Evolutionary conservation across 2,888 invertebrate genomes (phyloP).

Genomic region (Hemaris fuciformis): DNA sequence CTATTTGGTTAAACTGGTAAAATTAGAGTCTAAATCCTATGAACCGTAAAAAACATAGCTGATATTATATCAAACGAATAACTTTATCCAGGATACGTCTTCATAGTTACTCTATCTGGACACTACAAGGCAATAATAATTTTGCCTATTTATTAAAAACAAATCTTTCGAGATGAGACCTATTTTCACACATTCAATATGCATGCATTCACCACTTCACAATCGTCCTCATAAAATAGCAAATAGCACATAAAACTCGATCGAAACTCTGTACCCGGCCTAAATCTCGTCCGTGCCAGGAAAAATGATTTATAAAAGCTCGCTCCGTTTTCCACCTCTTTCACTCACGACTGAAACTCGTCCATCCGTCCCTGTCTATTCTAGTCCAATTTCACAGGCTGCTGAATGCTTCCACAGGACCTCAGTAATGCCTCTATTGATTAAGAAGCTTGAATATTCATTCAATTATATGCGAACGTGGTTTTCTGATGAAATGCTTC

Average conservation of each 20-base stretch:
- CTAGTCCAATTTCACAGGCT: conserved; percentile 79
- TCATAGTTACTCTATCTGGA: too few relatives aligned
- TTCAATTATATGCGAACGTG: conserved; percentile 73
- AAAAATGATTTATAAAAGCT: conserved; percentile 80
- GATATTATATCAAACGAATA: too few relatives aligned
- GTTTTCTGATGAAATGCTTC: conserved; percentile 58
- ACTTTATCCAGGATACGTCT: too few relatives aligned
- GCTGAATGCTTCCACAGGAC: conserved; percentile 68
- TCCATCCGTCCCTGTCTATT: conserved; percentile 52
- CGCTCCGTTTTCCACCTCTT: conserved; percentile 45
- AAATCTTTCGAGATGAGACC: too few relatives aligned
- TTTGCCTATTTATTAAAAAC: too few relatives aligned
- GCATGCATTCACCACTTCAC: not conserved
- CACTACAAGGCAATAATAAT: too few relatives aligned
- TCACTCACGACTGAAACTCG: conserved; percentile 29
- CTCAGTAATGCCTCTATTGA: conserved; percentile 76
- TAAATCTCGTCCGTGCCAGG: conserved; percentile 65
- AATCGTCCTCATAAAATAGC: not conserved
- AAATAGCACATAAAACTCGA: conserved; percentile 1
- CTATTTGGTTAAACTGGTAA: too few relatives aligned
- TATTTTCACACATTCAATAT: too few relatives aligned
- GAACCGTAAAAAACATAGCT: too few relatives aligned
- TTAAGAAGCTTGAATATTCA: conserved; percentile 80
- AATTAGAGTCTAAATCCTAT: too few relatives aligned
- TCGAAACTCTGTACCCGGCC: conserved; percentile 46